phyloP scores from a whole-genome alignment of 1,140 invertebrate species.

The Pinna nobilis region DNA sequence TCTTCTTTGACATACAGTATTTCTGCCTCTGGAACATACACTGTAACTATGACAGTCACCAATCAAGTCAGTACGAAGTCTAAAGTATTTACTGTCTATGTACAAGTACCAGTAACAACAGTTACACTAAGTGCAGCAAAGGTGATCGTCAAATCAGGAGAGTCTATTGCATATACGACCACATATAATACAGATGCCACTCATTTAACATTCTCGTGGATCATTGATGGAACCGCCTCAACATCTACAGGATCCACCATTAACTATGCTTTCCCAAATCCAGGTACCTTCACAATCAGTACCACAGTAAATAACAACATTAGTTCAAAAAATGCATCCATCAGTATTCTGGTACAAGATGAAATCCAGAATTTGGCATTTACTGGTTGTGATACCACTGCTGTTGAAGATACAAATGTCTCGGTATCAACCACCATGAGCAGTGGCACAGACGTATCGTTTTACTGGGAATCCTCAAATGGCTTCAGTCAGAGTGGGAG shows the following conservation, averaged over 20 bases:
- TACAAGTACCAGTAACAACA: slow-evolving; percentile 35
- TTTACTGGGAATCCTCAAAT: slow-evolving; percentile 8
- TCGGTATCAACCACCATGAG: slow-evolving; percentile 26
- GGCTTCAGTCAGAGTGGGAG: slow-evolving; percentile 2
- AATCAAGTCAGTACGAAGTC: slow-evolving; percentile 47
- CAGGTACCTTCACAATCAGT: slow-evolving; percentile 34
- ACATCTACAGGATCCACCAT: not conserved
- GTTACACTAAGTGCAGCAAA: slow-evolving; percentile 37
- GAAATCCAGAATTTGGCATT: slow-evolving; percentile 40
- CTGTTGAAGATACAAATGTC: slow-evolving; percentile 29
- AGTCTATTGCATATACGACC: slow-evolving; percentile 30
- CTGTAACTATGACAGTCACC: slow-evolving; percentile 29
- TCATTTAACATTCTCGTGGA: slow-evolving; percentile 35
- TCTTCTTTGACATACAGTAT: slow-evolving; percentile 26
- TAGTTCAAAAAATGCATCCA: slow-evolving; percentile 17
- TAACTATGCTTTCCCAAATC: slow-evolving; percentile 29
- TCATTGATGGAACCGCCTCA: slow-evolving; percentile 15
- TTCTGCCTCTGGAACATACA: slow-evolving; percentile 33
- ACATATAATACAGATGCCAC: slow-evolving; percentile 31
- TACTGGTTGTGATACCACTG: slow-evolving; percentile 35
- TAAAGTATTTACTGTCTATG: slow-evolving; percentile 24
- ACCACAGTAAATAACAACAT: slow-evolving; percentile 54
- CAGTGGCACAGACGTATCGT: slow-evolving; percentile 48
- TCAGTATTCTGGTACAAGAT: slow-evolving; percentile 46
- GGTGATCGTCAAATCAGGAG: slow-evolving; percentile 2